Conservation (phyloP, 2,797 vertebrate genomes). For the Serranus cabrilla region DNA sequence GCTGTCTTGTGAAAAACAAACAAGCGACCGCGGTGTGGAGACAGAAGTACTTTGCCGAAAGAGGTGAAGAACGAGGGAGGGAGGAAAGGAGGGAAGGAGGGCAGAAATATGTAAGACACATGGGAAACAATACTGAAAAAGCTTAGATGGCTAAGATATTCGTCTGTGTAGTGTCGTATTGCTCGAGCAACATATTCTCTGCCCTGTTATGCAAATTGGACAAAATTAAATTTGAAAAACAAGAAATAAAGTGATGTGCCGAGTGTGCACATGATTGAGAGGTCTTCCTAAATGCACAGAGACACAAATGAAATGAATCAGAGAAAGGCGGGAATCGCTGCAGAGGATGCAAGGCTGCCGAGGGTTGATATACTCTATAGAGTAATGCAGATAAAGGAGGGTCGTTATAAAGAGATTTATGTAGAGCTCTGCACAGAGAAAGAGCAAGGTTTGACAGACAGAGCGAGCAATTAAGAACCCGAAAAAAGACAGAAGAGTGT, state of each 20-base stretch:
- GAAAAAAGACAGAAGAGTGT: conserved; percentile 14
- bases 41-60: conserved; percentile 11
- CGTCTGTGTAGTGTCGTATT: conserved; percentile 3
- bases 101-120: conserved; percentile 2
- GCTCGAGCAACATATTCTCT: conserved; percentile 14
- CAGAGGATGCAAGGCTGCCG: conserved; percentile 18
- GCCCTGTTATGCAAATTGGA: conserved; percentile 20
- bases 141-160: conserved; percentile 17
- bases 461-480: conserved; percentile 29
- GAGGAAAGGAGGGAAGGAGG: not conserved
- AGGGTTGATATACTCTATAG: conserved; percentile 12
- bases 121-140: not conserved
- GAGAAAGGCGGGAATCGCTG: conserved; percentile 12
- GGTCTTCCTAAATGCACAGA: conserved; percentile 22
- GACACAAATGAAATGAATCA: conserved; percentile 34
- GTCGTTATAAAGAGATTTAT: conserved; percentile 36
- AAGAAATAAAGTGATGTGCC: conserved; percentile 33
- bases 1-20: conserved; percentile 51
- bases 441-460: conserved; percentile 31
- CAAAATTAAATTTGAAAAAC: conserved; percentile 33
- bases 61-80: conserved; percentile 4
- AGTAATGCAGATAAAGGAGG: conserved; percentile 33
- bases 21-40: conserved; percentile 16
- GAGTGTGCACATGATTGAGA: conserved; percentile 27
- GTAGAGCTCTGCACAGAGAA: conserved; percentile 5